Evolutionary conservation across 1,140 invertebrate genomes (phyloP), one percentile per base, ranked within the genome.

Genomic region (Akabosia matsudoensis): DNA sequence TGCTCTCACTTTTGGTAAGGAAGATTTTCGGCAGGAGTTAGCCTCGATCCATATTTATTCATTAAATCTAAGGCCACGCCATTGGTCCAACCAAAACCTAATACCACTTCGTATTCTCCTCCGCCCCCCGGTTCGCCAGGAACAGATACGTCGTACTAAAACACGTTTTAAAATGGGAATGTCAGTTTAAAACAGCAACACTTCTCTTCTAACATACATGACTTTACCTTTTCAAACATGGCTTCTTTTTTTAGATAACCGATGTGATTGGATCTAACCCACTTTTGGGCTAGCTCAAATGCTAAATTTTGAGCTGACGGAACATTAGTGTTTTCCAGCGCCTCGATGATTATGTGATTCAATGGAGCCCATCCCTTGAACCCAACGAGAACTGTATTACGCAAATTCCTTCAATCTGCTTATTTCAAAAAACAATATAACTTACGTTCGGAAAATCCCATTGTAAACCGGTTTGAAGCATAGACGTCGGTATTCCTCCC

Each of bases 21-120:
- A 45, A 18, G 7, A 18, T 45, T 18, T 18, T 7, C 7, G 37
- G 37, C 73, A 7, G 33, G 28, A 31, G 51, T 30, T 1, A 84
- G 78, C n/a, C 80, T 70, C 54, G 83, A 81, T 16, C 91, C 89
- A 82, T 90, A 92, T 77, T 86, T 87, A 74, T 89, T 83, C 3
- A 96, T 84, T 26, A 95, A 87, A 81, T 94, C 91, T 28, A 96
- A 84, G n/a, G 92, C 88, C 0, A 95, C 91, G 1, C 96, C 96
- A 83, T 97, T 97, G 0, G 93, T 92, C 95, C 96, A 98, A 2
- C 95, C 96, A 83, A 98, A 98, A 7, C 96, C 96, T 14, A 88
- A 87, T 84, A 97, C 94, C 0, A 95, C 91, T 0, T 85, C 85
- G 83, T 97, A 97, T 85, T 97, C 96, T 0, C 96, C 96, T 0